phyloP scores from a whole-genome alignment of 1,140 invertebrate species.

The Diachasma alloeum region DNA sequence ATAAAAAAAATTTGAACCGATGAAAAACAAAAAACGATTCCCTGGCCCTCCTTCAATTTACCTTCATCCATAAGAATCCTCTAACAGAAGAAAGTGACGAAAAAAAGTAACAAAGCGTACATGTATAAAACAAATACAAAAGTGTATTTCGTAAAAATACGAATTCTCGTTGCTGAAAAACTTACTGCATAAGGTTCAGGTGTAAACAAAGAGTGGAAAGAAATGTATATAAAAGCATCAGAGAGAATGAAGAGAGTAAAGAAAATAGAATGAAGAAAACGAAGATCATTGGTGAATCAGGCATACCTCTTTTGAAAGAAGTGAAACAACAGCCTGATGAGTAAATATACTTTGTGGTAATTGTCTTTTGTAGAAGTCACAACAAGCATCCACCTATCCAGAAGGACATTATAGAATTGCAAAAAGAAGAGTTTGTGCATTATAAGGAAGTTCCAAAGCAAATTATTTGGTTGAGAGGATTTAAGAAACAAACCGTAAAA shows the following conservation, averaged over 20 bases:
- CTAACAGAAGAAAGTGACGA: background rate
- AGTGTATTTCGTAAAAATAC: conserved; percentile 49
- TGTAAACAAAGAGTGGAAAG: background rate
- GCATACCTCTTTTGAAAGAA: background rate
- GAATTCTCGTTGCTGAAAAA: background rate
- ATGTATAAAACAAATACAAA: conserved; percentile 41
- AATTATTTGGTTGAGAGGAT: too few relatives aligned
- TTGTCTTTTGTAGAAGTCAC: background rate
- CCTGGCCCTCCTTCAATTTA: conserved; percentile 22
- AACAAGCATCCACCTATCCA: background rate
- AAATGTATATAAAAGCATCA: background rate
- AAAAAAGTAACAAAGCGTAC: conserved; percentile 42
- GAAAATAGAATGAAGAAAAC: background rate
- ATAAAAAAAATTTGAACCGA: background rate
- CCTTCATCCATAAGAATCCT: background rate
- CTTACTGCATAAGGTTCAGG: background rate
- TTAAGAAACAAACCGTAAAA: background rate
- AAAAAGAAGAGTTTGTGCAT: too few relatives aligned
- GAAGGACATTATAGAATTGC: too few relatives aligned
- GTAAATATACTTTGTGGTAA: conserved; percentile 18
- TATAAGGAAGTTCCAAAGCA: too few relatives aligned
- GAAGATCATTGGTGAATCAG: background rate
- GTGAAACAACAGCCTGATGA: conserved; percentile 6
- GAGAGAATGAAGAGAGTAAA: background rate
- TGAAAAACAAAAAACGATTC: conserved; percentile 18